These are phyloP conservation scores for Aurelia aurita DNA, from an alignment of 30 jellyfish, hydroid and myxozoan genomes.

Conservation along the genomic window DNA sequence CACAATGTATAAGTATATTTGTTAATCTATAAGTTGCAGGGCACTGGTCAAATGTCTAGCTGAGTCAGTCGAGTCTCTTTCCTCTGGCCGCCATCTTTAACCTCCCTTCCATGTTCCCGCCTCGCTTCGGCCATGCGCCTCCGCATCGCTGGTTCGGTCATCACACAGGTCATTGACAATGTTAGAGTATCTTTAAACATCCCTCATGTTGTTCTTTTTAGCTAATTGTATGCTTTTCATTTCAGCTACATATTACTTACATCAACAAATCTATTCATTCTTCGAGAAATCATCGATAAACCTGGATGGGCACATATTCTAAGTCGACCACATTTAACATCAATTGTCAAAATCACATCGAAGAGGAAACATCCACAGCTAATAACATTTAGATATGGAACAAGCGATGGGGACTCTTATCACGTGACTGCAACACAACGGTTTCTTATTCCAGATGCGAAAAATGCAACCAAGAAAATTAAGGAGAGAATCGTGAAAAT, in stretches of 20 bases:
- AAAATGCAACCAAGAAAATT: slow-evolving; percentile 91
- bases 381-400: slow-evolving; percentile 92
- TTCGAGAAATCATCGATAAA: slow-evolving; percentile 96
- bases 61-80: no score
- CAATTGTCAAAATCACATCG: slow-evolving; percentile 95
- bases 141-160: no score
- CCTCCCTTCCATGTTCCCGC: no score
- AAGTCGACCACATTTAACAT: slow-evolving; percentile 97
- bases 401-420: slow-evolving; percentile 91
- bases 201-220: no score
- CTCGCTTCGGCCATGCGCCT: no score
- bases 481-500: slow-evolving; percentile 87
- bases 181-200: no score
- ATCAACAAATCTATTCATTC: slow-evolving; percentile 86
- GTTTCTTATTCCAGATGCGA: slow-evolving; percentile 94
- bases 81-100: no score
- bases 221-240: no score
- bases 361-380: slow-evolving; percentile 97
- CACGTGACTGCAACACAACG: slow-evolving; percentile 96
- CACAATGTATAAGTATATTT: no score
- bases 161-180: no score
- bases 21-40: no score
- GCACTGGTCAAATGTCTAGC: no score
- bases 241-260: slow-evolving; percentile 92
- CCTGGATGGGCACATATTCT: slow-evolving; percentile 99